Evolutionary conservation across 2,113 vertebrate species (phyloP).

Genomic region (Chionodraco myersi): DNA sequence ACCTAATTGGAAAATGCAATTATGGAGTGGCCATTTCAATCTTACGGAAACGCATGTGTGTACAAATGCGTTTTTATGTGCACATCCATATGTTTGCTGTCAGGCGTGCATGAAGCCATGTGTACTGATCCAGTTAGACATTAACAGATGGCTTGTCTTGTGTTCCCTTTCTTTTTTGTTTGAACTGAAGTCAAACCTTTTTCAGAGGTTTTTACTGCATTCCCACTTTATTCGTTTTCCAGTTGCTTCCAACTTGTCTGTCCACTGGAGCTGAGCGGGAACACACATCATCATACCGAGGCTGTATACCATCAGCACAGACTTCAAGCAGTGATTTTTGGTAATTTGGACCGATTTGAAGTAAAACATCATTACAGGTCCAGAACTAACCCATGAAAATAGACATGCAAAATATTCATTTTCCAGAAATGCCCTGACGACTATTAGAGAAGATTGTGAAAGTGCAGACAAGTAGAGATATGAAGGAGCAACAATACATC

Average conservation of each 20-base stretch:
- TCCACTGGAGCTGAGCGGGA: not conserved
- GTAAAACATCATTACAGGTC: not conserved
- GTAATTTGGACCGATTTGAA: not conserved
- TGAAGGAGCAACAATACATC: not conserved
- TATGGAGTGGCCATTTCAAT: not conserved
- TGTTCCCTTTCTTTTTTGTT: constrained; percentile 55
- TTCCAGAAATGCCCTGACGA: not conserved
- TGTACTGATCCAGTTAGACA: constrained; percentile 58
- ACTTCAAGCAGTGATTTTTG: too few species aligned
- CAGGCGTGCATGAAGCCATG: constrained; percentile 38
- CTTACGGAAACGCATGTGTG: constrained; percentile 19
- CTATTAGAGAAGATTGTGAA: too few species aligned
- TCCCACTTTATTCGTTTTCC: not conserved
- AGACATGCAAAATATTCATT: not conserved
- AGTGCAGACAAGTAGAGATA: too few species aligned
- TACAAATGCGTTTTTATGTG: constrained; percentile 35
- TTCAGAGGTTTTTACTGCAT: constrained; percentile 37
- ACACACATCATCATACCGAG: not conserved
- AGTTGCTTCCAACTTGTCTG: not conserved
- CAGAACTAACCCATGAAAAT: not conserved
- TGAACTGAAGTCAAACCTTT: constrained; percentile 45
- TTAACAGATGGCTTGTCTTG: constrained; percentile 65
- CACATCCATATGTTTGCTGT: constrained; percentile 34
- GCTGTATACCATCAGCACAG: not conserved
- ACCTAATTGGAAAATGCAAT: constrained; percentile 18